Percentiles rank a stretch among this genome's conserved stretches.
These are phyloP conservation scores for Ceyx erithaca DNA, from an alignment of 2,797 vertebrate species.

Conservation along the genomic window DNA sequence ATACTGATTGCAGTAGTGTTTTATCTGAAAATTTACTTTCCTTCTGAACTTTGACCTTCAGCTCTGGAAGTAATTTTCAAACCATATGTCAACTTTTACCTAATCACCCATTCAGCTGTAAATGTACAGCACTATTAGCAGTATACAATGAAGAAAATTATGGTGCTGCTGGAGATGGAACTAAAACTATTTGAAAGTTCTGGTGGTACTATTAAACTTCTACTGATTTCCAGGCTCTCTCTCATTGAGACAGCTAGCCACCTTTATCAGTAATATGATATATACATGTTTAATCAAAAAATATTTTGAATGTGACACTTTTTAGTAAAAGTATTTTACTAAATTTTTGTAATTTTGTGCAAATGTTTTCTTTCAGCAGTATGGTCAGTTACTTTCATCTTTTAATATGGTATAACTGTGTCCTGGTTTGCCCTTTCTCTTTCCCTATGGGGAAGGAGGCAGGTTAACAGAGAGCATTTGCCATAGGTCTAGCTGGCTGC, in stretches of 20 bases:
- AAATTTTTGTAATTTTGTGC: too few relatives aligned
- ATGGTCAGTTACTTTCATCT: not conserved
- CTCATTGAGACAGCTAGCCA: not conserved
- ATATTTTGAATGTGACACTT: not conserved
- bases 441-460: too few relatives aligned
- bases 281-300: not conserved
- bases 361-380: not conserved
- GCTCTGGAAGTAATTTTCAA: not conserved
- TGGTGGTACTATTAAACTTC: not conserved
- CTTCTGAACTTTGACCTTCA: not conserved
- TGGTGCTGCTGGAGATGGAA: not conserved
- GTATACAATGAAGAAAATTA: not conserved
- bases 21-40: not conserved
- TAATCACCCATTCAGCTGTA: not conserved
- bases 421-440: too few relatives aligned
- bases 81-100: not conserved
- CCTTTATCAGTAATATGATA: not conserved
- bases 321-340: not conserved
- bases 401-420: not conserved
- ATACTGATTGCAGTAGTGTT: not conserved
- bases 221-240: not conserved
- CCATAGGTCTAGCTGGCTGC: too few relatives aligned
- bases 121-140: not conserved
- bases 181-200: not conserved
- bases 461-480: too few relatives aligned